Percentiles rank a stretch among this genome's conserved stretches.
phyloP scores from a whole-genome alignment of 1,140 invertebrate species.

The Zaprionus nigranus region DNA sequence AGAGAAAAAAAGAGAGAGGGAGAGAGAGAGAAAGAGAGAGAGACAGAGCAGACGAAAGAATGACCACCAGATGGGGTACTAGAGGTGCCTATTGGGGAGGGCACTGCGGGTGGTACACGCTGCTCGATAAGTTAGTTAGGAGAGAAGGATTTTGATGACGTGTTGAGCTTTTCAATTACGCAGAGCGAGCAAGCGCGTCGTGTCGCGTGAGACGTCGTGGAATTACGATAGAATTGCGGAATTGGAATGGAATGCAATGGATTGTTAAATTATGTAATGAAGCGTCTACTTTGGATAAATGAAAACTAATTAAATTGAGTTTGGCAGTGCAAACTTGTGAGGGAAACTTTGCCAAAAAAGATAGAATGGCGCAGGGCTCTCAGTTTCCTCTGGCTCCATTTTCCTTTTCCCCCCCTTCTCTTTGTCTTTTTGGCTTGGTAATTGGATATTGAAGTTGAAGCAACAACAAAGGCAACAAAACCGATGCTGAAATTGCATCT shows the following conservation, averaged over 20 bases:
- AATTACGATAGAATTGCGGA: constrained; percentile 5
- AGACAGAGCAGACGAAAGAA: constrained; percentile 20
- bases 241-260: constrained; percentile 65
- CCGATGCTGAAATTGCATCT: constrained; percentile 43
- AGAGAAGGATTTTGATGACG: constrained; percentile 52
- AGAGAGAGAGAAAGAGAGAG: constrained; percentile 14
- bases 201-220: constrained; percentile 2
- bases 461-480: not conserved
- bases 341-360: constrained; percentile 3
- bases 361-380: constrained; percentile 7
- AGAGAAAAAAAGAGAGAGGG: constrained; percentile 15
- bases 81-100: not conserved
- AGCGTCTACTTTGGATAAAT: constrained; percentile 77
- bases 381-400: not conserved
- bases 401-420: not conserved
- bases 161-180: constrained; percentile 72
- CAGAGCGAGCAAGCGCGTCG: constrained; percentile 28
- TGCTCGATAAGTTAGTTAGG: constrained; percentile 12
- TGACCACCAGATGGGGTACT: not conserved
- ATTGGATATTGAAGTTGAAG: constrained; percentile 27
- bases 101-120: not conserved
- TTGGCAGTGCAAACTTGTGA: constrained; percentile 32
- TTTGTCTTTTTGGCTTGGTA: constrained; percentile 12
- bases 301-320: constrained; percentile 76
- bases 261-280: constrained; percentile 78